Evolutionary conservation across 2,113 vertebrate genomes (phyloP).

Genomic region (Trochalopteron elliotii): DNA sequence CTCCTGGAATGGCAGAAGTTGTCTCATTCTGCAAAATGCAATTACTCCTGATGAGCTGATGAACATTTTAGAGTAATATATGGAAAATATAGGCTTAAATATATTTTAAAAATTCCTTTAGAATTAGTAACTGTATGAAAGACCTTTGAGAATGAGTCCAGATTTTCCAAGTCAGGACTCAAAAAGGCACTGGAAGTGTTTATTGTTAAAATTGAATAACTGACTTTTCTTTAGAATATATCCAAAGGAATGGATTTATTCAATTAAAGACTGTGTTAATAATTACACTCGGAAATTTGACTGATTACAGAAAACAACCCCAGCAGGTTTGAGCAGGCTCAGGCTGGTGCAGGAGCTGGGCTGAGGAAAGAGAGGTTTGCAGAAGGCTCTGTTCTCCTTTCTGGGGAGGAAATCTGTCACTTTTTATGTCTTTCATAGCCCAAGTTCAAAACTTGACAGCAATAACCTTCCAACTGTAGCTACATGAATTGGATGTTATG

Average conservation of each 20-base stretch:
- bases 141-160: background rate
- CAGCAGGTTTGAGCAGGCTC: background rate
- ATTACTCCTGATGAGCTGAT: background rate
- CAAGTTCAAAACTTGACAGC: conserved; percentile 22
- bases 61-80: background rate
- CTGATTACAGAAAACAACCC: background rate
- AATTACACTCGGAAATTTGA: background rate
- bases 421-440: background rate
- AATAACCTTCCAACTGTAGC: background rate
- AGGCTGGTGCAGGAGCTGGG: conserved; percentile 1
- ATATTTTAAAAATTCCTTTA: background rate
- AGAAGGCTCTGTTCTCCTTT: background rate
- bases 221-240: background rate
- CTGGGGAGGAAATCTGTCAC: background rate
- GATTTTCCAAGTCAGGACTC: background rate
- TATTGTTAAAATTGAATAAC: background rate
- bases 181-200: background rate
- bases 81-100: background rate
- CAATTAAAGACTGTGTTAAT: background rate
- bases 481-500: background rate
- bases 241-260: background rate
- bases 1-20: background rate
- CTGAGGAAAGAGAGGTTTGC: background rate
- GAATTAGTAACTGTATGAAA: background rate
- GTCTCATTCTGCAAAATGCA: background rate